Evolutionary conservation across 2,888 invertebrate genomes (phyloP).

Genomic region (Acanthococcus lagerstroemiae): DNA sequence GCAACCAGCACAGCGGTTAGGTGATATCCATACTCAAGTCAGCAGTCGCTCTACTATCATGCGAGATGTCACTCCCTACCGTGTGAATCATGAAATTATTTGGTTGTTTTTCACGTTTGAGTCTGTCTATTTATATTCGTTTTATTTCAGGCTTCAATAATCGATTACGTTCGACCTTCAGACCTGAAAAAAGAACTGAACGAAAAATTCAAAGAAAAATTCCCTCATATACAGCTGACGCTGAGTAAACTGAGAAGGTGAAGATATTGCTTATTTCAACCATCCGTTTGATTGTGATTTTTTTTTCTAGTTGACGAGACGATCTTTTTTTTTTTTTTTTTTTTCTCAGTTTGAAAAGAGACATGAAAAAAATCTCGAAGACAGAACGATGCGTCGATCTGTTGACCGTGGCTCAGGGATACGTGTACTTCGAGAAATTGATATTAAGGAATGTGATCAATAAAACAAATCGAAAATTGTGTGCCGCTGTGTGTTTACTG

Average conservation of each 20-base stretch:
- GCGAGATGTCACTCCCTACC: too few species aligned
- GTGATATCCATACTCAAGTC: too few species aligned
- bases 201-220: constrained; percentile 90
- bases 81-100: too few species aligned
- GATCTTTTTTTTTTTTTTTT: too few species aligned
- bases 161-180: constrained; percentile 90
- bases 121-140: too few species aligned
- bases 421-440: constrained; percentile 96
- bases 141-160: constrained; percentile 67
- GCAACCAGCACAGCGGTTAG: too few species aligned
- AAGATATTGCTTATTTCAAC: constrained; percentile 36
- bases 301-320: too few species aligned
- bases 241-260: constrained; percentile 94
- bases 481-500: constrained; percentile 88
- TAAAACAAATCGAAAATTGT: constrained; percentile 88
- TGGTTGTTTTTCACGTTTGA: too few species aligned
- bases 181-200: constrained; percentile 94
- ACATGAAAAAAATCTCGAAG: constrained; percentile 87
- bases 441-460: constrained; percentile 85
- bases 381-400: constrained; percentile 80
- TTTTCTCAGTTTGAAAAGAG: constrained; percentile 71
- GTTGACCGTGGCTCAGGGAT: constrained; percentile 87
- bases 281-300: too few species aligned
- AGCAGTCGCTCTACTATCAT: too few species aligned
- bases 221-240: constrained; percentile 87